phyloP scores from a whole-genome alignment of 2,797 vertebrate genomes.

The Tauraco hartlaubi region DNA sequence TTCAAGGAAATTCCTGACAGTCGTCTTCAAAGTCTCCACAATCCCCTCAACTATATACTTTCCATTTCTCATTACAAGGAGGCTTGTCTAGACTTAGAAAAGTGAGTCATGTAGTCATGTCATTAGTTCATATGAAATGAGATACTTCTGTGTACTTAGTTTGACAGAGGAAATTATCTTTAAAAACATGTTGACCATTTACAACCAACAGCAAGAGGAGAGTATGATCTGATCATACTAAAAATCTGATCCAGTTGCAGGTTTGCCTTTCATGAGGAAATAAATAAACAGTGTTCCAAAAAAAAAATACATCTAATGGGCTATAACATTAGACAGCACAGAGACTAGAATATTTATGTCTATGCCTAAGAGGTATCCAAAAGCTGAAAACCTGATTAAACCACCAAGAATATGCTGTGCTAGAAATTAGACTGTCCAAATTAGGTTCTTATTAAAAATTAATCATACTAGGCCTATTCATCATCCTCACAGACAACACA shows the following conservation, averaged over 20 bases:
- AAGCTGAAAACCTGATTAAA: slow-evolving; percentile 63
- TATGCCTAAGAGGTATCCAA: slow-evolving; percentile 37
- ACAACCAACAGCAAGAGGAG: neutral
- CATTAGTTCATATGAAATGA: neutral
- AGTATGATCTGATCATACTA: no score
- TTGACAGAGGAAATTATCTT: neutral
- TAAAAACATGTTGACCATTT: neutral
- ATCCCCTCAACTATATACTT: neutral
- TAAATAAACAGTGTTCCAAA: neutral
- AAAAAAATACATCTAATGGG: neutral
- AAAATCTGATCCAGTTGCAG: neutral
- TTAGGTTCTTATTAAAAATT: slow-evolving; percentile 66
- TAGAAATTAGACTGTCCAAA: slow-evolving; percentile 48
- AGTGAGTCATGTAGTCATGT: neutral
- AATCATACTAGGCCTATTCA: slow-evolving; percentile 39
- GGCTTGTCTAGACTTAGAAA: slow-evolving; percentile 1
- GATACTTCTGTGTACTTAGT: neutral
- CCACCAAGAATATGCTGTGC: slow-evolving; percentile 21
- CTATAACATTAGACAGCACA: slow-evolving; percentile 31
- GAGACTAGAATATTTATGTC: slow-evolving; percentile 30
- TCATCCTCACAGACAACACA: slow-evolving; percentile 43
- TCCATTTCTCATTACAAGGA: neutral
- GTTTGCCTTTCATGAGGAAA: neutral
- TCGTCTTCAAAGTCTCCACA: neutral
- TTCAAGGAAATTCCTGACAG: slow-evolving; percentile 22